phyloP scores from a whole-genome alignment of 2,888 invertebrate genomes.

The Mythimna albipuncta region DNA sequence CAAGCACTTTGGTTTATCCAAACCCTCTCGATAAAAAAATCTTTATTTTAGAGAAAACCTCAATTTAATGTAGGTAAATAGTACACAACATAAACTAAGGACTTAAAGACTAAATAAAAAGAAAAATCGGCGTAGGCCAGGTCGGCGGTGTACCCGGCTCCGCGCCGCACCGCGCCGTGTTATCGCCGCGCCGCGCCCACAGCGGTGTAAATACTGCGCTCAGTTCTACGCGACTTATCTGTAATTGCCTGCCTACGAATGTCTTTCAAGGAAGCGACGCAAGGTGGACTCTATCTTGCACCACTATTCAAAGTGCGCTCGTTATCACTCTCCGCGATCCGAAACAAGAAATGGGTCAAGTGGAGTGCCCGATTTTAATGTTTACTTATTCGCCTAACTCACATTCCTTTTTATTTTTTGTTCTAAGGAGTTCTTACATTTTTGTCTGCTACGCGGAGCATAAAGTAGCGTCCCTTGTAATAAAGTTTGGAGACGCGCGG shows the following conservation, averaged over 20 bases:
- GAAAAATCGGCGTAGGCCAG: conserved; percentile 50
- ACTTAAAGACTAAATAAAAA: conserved; percentile 55
- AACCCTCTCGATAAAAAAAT: background rate
- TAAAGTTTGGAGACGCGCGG: conserved; percentile 99
- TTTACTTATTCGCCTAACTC: conserved; percentile 74
- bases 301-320: conserved; percentile 81
- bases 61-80: background rate
- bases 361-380: conserved; percentile 73
- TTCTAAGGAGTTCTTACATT: conserved; percentile 92
- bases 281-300: conserved; percentile 86
- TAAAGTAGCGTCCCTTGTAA: conserved; percentile 99
- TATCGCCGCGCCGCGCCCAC: conserved; percentile 72
- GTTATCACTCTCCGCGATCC: conserved; percentile 80
- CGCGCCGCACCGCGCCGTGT: conserved; percentile 9
- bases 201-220: conserved; percentile 87
- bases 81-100: conserved; percentile 17
- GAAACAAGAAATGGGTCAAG: conserved; percentile 84
- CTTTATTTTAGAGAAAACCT: background rate
- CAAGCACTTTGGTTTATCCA: background rate
- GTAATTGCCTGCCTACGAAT: conserved; percentile 89
- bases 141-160: conserved; percentile 14
- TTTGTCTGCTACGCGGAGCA: conserved; percentile 98
- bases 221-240: conserved; percentile 89
- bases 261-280: conserved; percentile 88
- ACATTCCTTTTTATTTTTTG: conserved; percentile 50